Evolutionary conservation across 2,888 invertebrate genomes (phyloP).

Genomic region (Eupithecia subumbrata): DNA sequence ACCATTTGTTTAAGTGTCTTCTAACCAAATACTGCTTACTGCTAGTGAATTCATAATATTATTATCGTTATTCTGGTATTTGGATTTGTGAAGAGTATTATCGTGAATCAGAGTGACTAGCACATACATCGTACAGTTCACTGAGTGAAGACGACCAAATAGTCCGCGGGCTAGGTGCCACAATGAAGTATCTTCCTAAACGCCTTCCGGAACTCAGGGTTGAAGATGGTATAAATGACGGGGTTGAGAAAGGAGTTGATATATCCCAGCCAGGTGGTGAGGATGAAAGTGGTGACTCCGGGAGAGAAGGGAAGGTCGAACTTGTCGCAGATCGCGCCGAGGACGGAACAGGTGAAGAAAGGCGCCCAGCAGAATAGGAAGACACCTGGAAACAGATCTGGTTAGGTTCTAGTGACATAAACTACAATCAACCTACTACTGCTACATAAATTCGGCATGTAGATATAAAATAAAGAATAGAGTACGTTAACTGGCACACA

Average conservation of each 20-base stretch:
- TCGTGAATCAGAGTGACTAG: conserved; percentile 14
- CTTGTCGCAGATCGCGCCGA: conserved; percentile 98
- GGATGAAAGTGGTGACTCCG: conserved; percentile 94
- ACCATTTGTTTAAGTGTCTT: too few relatives aligned
- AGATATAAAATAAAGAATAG: too few relatives aligned
- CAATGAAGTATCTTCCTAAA: conserved; percentile 96
- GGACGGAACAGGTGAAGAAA: conserved; percentile 98
- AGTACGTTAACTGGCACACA: too few relatives aligned
- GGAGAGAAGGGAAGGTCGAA: conserved; percentile 90
- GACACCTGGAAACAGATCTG: conserved; percentile 87
- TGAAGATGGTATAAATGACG: conserved; percentile 97
- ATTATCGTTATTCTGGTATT: neutral
- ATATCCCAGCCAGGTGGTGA: conserved; percentile 99
- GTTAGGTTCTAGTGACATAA: neutral
- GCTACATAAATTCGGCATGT: too few relatives aligned
- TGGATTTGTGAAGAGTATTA: neutral
- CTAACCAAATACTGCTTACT: too few relatives aligned
- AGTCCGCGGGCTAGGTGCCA: conserved; percentile 81
- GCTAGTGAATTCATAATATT: neutral
- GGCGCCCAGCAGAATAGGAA: conserved; percentile 99
- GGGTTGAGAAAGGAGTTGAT: conserved; percentile 98
- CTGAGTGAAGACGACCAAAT: conserved; percentile 76
- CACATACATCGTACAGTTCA: conserved; percentile 51
- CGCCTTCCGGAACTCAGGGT: conserved; percentile 98
- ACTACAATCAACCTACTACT: neutral